A percentile compares a stretch with the other conserved stretches of the same genome.
Conservation (phyloP, 2,113 vertebrate species). For the Grus americana region DNA sequence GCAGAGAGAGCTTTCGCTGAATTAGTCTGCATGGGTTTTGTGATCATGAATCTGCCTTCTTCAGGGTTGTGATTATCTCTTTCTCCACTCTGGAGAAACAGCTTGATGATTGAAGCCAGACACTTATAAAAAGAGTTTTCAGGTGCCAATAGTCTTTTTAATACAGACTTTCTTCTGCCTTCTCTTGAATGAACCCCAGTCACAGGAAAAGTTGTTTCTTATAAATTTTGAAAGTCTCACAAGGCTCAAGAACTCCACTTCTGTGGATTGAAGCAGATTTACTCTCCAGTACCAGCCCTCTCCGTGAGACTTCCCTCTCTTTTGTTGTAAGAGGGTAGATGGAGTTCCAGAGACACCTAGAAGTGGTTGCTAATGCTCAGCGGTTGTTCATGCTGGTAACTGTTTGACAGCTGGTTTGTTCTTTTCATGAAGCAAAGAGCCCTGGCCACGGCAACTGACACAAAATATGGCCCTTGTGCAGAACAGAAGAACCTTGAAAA, state of each 20-base stretch:
- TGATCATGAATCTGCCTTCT: background rate
- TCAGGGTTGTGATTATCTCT: background rate
- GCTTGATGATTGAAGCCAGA: background rate
- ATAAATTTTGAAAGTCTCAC: background rate
- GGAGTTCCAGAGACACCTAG: background rate
- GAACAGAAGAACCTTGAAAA: background rate
- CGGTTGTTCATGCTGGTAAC: background rate
- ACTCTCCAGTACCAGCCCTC: background rate
- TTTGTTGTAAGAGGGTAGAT: background rate
- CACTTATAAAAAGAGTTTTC: background rate
- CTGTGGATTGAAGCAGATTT: background rate
- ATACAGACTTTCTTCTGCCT: background rate
- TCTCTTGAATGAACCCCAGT: background rate
- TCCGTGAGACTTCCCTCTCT: background rate
- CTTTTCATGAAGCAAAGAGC: background rate
- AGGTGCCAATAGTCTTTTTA: background rate
- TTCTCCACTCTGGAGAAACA: background rate
- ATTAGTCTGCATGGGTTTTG: background rate
- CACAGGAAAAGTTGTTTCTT: background rate
- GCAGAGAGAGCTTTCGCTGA: background rate
- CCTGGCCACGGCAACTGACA: background rate
- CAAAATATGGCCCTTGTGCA: background rate
- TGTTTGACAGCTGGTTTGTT: background rate
- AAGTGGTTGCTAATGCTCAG: background rate
- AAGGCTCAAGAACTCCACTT: background rate